phyloP scores from a whole-genome alignment of 30 jellyfish, hydroid and myxozoan species.

The Sanderia malayensis region DNA sequence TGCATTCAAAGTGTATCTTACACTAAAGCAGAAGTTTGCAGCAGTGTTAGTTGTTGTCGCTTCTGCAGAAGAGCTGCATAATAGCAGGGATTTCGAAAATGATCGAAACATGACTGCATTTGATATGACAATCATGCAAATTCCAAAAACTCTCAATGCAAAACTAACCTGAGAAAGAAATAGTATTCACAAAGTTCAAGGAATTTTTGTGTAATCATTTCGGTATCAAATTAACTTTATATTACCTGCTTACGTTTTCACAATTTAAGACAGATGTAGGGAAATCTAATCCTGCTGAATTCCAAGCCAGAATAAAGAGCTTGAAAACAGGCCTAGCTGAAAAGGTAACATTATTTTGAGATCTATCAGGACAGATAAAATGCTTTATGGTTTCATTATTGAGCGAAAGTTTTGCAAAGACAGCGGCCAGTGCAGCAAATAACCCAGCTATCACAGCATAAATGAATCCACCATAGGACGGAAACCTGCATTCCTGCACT shows the following conservation, averaged over 20 bases:
- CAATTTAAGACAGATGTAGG: too few relatives aligned
- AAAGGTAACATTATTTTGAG: too few relatives aligned
- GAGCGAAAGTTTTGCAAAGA: slow-evolving; percentile 55
- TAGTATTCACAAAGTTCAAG: too few relatives aligned
- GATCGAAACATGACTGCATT: slow-evolving; percentile 57
- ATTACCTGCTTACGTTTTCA: too few relatives aligned
- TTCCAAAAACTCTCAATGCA: slow-evolving; percentile 6
- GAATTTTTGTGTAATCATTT: too few relatives aligned
- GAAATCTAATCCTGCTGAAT: too few relatives aligned
- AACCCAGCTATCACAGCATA: slow-evolving; percentile 54
- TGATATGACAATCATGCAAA: slow-evolving; percentile 24
- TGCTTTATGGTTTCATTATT: not conserved
- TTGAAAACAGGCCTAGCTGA: too few relatives aligned
- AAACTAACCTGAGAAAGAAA: slow-evolving; percentile 3
- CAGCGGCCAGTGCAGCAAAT: slow-evolving; percentile 61
- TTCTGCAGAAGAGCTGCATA: slow-evolving; percentile 46
- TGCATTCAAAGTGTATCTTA: too few relatives aligned
- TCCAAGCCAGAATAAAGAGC: too few relatives aligned
- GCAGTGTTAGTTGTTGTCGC: slow-evolving; percentile 59
- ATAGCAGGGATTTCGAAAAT: slow-evolving; percentile 46
- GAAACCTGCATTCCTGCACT: too few relatives aligned
- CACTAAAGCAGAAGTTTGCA: slow-evolving; percentile 57
- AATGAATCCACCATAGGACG: slow-evolving; percentile 37
- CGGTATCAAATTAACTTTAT: too few relatives aligned
- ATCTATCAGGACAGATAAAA: not conserved